Conservation (phyloP, 2,797 vertebrate genomes). For the Tiaroga cobitis region DNA sequence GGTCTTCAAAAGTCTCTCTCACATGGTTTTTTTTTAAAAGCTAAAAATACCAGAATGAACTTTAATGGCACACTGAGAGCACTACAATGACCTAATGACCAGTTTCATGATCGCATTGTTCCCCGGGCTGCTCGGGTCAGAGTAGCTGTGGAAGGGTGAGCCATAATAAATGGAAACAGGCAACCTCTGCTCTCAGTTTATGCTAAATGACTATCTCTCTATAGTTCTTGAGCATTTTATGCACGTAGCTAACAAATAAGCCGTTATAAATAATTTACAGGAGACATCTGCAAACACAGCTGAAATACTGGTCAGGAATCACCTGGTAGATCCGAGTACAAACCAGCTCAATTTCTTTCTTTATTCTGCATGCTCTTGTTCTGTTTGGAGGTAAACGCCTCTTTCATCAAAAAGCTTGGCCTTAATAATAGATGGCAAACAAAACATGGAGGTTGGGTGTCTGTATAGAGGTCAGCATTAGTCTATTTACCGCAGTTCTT, state of each 20-base stretch:
- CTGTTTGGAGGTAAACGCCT: slow-evolving; percentile 10
- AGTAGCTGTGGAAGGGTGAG: background rate
- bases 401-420: slow-evolving; percentile 41
- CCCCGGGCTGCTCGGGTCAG: background rate
- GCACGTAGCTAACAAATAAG: slow-evolving; percentile 10
- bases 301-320: slow-evolving; percentile 21
- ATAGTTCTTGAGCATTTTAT: background rate
- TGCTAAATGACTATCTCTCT: slow-evolving; percentile 2
- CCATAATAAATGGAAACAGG: background rate
- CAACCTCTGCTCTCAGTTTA: slow-evolving; percentile 16
- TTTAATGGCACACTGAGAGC: background rate
- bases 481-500: slow-evolving; percentile 16
- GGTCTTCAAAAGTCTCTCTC: slow-evolving; percentile 17
- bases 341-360: slow-evolving; percentile 10
- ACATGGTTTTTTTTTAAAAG: background rate
- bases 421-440: slow-evolving; percentile 40
- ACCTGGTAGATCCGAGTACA: background rate
- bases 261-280: background rate
- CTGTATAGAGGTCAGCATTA: slow-evolving; percentile 29
- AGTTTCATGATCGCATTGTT: slow-evolving; percentile 21
- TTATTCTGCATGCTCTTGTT: slow-evolving; percentile 12
- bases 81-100: slow-evolving; percentile 1
- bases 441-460: slow-evolving; percentile 15
- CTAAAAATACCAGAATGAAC: slow-evolving; percentile 3
- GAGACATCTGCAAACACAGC: slow-evolving; percentile 16